Evolutionary conservation across 2,888 invertebrate genomes (phyloP).

Genomic region (Notodonta ziczac): DNA sequence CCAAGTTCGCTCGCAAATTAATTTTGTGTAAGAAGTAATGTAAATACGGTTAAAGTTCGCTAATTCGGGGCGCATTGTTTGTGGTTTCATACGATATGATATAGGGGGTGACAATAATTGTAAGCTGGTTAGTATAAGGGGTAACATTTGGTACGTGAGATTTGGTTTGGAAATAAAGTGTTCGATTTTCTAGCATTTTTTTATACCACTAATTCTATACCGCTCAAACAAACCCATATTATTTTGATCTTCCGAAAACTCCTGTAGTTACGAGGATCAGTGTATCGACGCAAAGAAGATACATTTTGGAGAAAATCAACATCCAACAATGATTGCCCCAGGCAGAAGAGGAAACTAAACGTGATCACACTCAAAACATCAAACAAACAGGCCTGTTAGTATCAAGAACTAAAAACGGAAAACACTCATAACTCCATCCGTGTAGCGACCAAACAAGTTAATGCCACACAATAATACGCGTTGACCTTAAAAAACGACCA

Average conservation of each 20-base stretch:
- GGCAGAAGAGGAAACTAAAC: neutral
- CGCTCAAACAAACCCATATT: too few relatives aligned
- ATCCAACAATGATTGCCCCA: neutral
- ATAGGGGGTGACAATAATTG: too few relatives aligned
- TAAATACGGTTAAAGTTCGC: neutral
- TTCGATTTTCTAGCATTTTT: too few relatives aligned
- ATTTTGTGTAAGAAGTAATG: constrained; percentile 15
- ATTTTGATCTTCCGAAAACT: too few relatives aligned
- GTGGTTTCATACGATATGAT: neutral
- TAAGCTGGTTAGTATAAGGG: too few relatives aligned
- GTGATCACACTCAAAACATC: neutral
- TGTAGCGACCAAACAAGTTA: constrained; percentile 22
- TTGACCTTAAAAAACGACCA: constrained; percentile 8
- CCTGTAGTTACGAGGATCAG: too few relatives aligned
- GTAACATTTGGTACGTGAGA: too few relatives aligned
- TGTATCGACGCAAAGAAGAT: neutral
- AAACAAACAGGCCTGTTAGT: constrained; percentile 1
- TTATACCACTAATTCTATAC: too few relatives aligned
- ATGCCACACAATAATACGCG: constrained; percentile 2
- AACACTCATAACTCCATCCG: constrained; percentile 7
- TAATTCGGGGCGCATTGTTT: neutral
- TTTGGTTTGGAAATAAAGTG: too few relatives aligned
- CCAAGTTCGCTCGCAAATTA: constrained; percentile 30
- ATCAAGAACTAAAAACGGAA: constrained; percentile 5
- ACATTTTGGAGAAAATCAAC: neutral